Base-by-base conservation (phyloP, 1,140 invertebrate genomes). In the Dufourea novaeangliae region DNA sequence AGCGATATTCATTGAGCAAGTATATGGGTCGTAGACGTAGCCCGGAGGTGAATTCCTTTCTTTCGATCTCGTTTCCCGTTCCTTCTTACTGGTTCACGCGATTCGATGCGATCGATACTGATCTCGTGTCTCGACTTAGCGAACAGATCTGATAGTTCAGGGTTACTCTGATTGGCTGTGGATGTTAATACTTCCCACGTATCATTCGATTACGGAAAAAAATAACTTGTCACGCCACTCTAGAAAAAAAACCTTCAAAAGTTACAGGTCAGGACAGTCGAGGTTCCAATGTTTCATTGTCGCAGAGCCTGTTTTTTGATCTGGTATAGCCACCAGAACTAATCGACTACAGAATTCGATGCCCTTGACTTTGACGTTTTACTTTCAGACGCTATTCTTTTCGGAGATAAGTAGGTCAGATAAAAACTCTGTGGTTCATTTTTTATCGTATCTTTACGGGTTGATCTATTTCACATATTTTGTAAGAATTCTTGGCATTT, bases 1-100 rank as follows among this genome's bases (percentile, higher is more conserved):
- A 57, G 41, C 12, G 27, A 39, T 52, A 63, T 8, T 69, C 54
- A 62, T 71, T 32, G 73, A 63, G 22, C 61, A 41, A 63, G 25
- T 52, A 52, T 20, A 56, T 25, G 17, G 22, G 27, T 79, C 37
- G 46, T 27, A 20, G 1, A 68, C 41, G 5, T 57, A 59, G 63
- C 62, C 46, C 29, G 39, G 54, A 62, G 61, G 41, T 66, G 67
- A 66, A 80, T 66, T 82, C 59, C 72, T 77, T 71, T 77, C n/a
- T 17, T 62, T 76, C 44, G 71, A n/a, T 64, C 66, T 82, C 14
- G 69, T 79, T 75, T 70, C 57, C 41, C 8, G 12, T 11, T 14
- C 27, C 10, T 41, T 37, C n/a, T 14, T 6, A n/a, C n/a, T 25
- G 8, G 44, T 52, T 29, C n/a, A 22, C n/a, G 25, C 34, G n/a